Conservation (phyloP, 2,113 vertebrate species). For the Calyptomena viridis region DNA sequence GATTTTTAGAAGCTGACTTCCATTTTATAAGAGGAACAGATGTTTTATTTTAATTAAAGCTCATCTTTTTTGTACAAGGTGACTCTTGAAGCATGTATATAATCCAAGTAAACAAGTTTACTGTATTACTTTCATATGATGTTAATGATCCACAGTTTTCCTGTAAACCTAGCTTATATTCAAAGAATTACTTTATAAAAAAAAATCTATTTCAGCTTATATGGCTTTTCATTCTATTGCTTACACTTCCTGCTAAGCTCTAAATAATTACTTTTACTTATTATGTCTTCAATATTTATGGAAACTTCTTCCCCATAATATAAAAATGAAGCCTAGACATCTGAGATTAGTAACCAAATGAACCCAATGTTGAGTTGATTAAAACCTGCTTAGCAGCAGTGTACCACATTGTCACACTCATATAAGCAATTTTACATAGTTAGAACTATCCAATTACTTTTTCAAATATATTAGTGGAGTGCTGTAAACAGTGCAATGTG, state of each 20-base stretch:
- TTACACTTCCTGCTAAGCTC: constrained; percentile 19
- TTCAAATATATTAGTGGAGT: constrained; percentile 48
- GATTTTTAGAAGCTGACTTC: not conserved
- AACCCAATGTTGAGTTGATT: constrained; percentile 56
- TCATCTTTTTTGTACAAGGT: constrained; percentile 40
- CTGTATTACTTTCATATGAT: not conserved
- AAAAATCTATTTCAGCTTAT: not conserved
- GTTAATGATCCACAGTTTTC: not conserved
- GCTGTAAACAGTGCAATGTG: constrained; percentile 28
- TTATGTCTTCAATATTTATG: constrained; percentile 48
- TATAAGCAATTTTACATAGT: constrained; percentile 43
- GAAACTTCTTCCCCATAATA: not conserved
- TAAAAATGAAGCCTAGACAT: constrained; percentile 49
- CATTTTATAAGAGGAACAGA: constrained; percentile 38
- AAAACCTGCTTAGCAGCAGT: constrained; percentile 38
- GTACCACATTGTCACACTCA: not conserved
- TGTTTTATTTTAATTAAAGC: constrained; percentile 59
- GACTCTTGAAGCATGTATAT: not conserved
- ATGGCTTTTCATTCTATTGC: not conserved
- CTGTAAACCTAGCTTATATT: constrained; percentile 9
- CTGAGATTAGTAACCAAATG: constrained; percentile 57
- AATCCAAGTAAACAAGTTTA: constrained; percentile 32
- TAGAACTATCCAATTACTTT: constrained; percentile 63
- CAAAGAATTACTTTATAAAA: not conserved
- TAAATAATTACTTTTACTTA: constrained; percentile 43